Conservation (phyloP, 2,888 invertebrate species). For the Microctonus brassicae region DNA sequence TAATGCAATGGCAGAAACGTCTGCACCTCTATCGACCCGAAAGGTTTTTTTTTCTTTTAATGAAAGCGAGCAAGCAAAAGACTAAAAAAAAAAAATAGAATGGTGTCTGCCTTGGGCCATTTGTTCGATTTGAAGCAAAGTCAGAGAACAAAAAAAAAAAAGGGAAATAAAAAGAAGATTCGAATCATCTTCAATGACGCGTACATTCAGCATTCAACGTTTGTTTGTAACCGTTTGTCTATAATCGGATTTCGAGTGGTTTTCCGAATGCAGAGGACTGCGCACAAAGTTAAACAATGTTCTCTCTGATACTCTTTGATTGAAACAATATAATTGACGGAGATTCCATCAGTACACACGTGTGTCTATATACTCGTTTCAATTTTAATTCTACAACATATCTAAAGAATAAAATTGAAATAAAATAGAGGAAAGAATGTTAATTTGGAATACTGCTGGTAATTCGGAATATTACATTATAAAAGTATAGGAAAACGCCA, state of each 20-base stretch:
- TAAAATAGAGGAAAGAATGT: too few species aligned
- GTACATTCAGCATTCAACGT: constrained; percentile 40
- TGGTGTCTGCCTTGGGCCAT: constrained; percentile 52
- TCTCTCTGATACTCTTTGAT: background rate
- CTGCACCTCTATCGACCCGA: constrained; percentile 5
- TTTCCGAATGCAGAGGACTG: background rate
- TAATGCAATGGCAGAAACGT: background rate
- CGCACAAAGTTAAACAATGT: constrained; percentile 2
- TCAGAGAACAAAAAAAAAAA: constrained; percentile 22
- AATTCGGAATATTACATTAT: too few species aligned
- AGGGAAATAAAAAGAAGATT: constrained; percentile 22
- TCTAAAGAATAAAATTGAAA: too few species aligned
- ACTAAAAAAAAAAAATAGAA: background rate
- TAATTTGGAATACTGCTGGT: too few species aligned
- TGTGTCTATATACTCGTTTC: too few species aligned
- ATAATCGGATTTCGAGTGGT: constrained; percentile 52
- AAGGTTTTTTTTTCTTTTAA: constrained; percentile 7
- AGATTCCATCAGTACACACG: background rate
- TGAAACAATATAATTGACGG: background rate
- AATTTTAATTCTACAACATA: too few species aligned
- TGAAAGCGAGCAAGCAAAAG: background rate
- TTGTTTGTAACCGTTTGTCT: constrained; percentile 36
- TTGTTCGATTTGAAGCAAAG: constrained; percentile 56
- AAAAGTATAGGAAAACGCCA: too few species aligned
- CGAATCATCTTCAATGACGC: constrained; percentile 45